Evolutionary conservation across 2,797 vertebrate genomes (phyloP), one percentile per base, ranked within the genome.

Genomic region (Fundulus diaphanus): DNA sequence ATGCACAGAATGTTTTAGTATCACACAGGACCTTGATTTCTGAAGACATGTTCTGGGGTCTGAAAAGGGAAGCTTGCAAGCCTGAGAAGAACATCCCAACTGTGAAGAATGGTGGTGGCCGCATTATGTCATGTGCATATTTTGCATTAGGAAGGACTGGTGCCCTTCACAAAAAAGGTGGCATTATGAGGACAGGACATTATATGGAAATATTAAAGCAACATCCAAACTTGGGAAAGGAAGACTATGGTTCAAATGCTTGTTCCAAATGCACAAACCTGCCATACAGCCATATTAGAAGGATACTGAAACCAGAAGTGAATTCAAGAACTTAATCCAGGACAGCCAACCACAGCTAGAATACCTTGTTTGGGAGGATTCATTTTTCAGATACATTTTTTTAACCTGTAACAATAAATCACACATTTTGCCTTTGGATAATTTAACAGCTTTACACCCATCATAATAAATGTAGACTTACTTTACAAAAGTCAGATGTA

Each of bases 281-380:
- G 24, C n/a, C n/a, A 29, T 27, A 29, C 27, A 3, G 49, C 18
- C 20, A 20, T 87, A 85, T 78, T 59, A 74, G 78, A 42, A 70
- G 92, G 79, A 76, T 83, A 85, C 91, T 92, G 85, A 89, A 93
- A 89, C 81, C 81, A 69, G 74, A 56, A 29, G 70, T 1, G 35
- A 56, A 76, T 77, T 74, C 85, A 90, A 89, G 87, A 93, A 72
- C 72, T 71, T 72, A 70, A 24, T 72, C 68, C 27, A 37, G 7
- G 24, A 37, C 22, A 63, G 40, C 81, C 86, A 90, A 85, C 85
- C 87, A 70, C 66, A 76, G 63, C 67, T 71, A 73, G 81, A 78
- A 84, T 84, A 83, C 76, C 66, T 66, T 68, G 85, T 73, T 76
- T 74, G 35, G 46, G 22, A 66, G 57, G 16, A 68, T 76, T 72